Percentiles rank a stretch among this genome's conserved stretches.
Evolutionary conservation across 2,888 invertebrate species (phyloP).

Genomic region (Lepidochrysops patricia): DNA sequence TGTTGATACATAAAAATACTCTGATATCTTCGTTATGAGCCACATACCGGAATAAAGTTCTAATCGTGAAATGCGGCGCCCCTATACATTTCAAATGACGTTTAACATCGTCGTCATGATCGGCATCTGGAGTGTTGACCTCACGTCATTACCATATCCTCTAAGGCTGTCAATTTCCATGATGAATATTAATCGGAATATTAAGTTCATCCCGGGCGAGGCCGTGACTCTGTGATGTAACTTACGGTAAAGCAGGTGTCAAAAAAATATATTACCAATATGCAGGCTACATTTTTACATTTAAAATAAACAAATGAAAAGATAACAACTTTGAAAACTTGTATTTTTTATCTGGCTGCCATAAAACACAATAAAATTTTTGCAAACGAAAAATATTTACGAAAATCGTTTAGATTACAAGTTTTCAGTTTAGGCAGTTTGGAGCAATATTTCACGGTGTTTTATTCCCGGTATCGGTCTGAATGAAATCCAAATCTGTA

Average conservation of each 20-base stretch:
- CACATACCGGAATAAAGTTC: too few species aligned
- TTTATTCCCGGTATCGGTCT: slow-evolving; percentile 1
- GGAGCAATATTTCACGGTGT: slow-evolving; percentile 3
- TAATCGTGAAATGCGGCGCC: too few species aligned
- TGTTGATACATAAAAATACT: too few species aligned
- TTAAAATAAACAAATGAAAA: background rate
- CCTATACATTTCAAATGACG: too few species aligned
- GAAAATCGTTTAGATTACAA: slow-evolving; percentile 1
- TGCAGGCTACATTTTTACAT: background rate
- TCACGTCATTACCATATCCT: background rate
- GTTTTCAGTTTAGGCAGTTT: slow-evolving; percentile 11
- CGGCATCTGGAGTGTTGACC: background rate
- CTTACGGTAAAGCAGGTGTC: background rate
- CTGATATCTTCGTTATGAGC: too few species aligned
- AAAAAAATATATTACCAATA: background rate
- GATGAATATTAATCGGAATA: background rate
- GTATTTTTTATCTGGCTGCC: background rate
- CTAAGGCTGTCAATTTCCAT: background rate
- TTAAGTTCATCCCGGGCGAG: background rate
- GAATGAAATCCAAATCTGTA: slow-evolving; percentile 10
- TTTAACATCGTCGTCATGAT: background rate
- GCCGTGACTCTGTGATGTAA: background rate
- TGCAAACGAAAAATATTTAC: background rate
- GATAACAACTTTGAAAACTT: background rate
- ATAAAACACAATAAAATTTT: background rate